Conservation (phyloP, 2,797 vertebrate genomes). For the Synanceia verrucosa region DNA sequence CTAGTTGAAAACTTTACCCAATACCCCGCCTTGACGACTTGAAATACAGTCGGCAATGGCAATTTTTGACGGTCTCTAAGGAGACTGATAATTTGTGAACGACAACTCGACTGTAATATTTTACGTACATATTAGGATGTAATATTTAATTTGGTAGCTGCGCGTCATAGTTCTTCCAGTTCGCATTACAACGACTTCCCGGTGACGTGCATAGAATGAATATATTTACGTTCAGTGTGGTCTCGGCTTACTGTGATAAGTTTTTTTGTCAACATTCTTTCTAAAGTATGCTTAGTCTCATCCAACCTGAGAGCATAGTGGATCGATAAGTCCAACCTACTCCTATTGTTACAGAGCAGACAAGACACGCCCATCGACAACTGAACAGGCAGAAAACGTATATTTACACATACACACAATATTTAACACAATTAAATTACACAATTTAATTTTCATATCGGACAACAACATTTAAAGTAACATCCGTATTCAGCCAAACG, state of each 20-base stretch:
- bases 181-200: no score
- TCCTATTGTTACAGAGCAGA: neutral
- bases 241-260: no score
- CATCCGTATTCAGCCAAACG: neutral
- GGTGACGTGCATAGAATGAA: no score
- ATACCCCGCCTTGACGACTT: slow-evolving; percentile 90
- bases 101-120: no score
- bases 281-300: no score
- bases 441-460: neutral
- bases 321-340: neutral
- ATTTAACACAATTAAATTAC: neutral
- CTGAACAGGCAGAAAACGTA: neutral
- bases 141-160: no score
- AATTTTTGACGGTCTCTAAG: slow-evolving; percentile 94
- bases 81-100: slow-evolving; percentile 70
- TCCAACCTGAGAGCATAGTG: no score
- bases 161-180: no score
- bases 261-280: no score
- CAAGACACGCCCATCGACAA: no score
- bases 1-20: slow-evolving; percentile 97
- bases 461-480: neutral
- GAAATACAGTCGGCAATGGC: slow-evolving; percentile 93
- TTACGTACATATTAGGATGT: no score
- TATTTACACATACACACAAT: neutral
- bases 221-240: no score